Evolutionary conservation across 2,113 vertebrate genomes (phyloP).

Genomic region (Oxyruncus cristatus): DNA sequence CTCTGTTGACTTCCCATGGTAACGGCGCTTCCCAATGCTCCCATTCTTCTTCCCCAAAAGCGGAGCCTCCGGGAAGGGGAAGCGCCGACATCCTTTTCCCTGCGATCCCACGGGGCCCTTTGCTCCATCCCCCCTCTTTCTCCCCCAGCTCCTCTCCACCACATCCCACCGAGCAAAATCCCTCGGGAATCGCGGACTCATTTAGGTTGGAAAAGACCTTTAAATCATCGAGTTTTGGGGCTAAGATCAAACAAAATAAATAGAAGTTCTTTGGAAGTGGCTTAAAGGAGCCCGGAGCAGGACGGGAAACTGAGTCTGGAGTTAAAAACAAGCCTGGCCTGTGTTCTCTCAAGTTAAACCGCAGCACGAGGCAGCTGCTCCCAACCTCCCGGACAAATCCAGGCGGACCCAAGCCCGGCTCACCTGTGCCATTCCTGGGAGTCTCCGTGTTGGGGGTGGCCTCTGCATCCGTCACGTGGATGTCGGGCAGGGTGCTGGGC

Average conservation of each 20-base stretch:
- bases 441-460: accelerated
- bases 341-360: accelerated
- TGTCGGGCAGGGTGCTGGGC: conserved; percentile 69
- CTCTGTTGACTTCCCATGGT: conserved; percentile 22
- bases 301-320: accelerated
- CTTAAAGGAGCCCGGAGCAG: background rate
- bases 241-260: background rate
- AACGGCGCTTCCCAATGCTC: background rate
- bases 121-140: background rate
- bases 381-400: accelerated
- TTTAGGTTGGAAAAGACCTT: background rate
- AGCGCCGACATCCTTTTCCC: background rate
- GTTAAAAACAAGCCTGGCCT: background rate
- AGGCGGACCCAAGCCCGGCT: accelerated
- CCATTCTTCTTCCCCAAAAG: background rate
- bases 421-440: background rate
- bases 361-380: background rate
- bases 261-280: accelerated
- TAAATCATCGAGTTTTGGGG: accelerated
- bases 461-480: conserved; percentile 60
- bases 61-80: background rate
- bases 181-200: background rate
- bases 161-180: background rate
- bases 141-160: background rate
- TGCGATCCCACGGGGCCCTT: background rate